Evolutionary conservation across 2,113 vertebrate species (phyloP).

Genomic region (Halichoerus grypus): DNA sequence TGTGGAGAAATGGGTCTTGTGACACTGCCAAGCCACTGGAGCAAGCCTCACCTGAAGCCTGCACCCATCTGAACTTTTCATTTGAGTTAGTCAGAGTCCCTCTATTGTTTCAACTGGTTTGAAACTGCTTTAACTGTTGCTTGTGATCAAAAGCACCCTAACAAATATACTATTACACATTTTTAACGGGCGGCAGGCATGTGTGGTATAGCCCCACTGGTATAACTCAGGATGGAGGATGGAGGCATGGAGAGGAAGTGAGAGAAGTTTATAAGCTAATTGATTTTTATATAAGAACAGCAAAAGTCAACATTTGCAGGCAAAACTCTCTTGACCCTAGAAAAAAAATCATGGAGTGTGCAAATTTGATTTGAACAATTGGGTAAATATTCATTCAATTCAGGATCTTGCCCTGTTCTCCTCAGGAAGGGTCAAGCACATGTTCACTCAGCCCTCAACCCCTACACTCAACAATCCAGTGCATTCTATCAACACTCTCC

Average conservation of each 20-base stretch:
- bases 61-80: no score
- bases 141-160: neutral
- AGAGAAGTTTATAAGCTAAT: neutral
- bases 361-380: slow-evolving; percentile 38
- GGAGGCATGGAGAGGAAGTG: neutral
- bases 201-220: neutral
- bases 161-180: neutral
- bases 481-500: neutral
- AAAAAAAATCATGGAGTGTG: neutral
- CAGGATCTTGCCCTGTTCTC: neutral
- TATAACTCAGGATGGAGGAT: neutral
- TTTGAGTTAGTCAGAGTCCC: neutral
- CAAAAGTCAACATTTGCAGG: neutral
- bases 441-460: neutral
- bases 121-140: neutral
- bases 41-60: neutral
- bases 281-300: neutral
- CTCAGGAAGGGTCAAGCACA: neutral
- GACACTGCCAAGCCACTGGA: neutral
- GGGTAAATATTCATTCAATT: neutral
- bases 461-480: neutral
- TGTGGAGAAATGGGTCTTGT: neutral
- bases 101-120: neutral
- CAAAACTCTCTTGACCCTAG: neutral
- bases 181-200: neutral